Percentiles rank a stretch among this genome's conserved stretches.
Evolutionary conservation across 1,140 invertebrate species (phyloP).

Genomic region (Panagrolaimus sp.): DNA sequence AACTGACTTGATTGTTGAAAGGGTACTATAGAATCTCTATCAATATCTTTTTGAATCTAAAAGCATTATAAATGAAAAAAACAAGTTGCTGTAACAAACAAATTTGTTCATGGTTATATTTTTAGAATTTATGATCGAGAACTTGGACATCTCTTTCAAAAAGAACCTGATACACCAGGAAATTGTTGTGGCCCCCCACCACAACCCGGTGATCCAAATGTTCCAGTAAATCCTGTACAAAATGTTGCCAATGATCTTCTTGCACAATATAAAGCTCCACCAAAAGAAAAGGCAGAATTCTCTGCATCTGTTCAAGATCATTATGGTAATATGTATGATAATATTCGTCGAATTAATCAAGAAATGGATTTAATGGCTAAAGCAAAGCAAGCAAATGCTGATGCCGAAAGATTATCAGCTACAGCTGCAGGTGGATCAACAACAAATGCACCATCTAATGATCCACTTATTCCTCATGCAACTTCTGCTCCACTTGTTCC

Average conservation of each 20-base stretch:
- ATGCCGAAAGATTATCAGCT: not conserved
- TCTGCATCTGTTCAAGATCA: slow-evolving; percentile 20
- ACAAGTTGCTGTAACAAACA: too few relatives aligned
- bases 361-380: slow-evolving; percentile 20
- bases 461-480: too few relatives aligned
- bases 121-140: slow-evolving; percentile 1
- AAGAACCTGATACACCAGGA: slow-evolving; percentile 15
- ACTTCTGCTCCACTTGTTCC: too few relatives aligned
- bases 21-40: too few relatives aligned
- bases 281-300: slow-evolving; percentile 9
- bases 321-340: slow-evolving; percentile 24
- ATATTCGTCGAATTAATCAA: slow-evolving; percentile 21
- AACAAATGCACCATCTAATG: too few relatives aligned
- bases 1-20: too few relatives aligned
- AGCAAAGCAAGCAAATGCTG: slow-evolving; percentile 20
- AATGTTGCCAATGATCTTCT: slow-evolving; percentile 21
- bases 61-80: too few relatives aligned
- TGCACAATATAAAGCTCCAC: not conserved
- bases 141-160: slow-evolving; percentile 12
- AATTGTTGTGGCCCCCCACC: slow-evolving; percentile 14
- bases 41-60: too few relatives aligned
- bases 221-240: not conserved
- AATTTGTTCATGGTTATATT: not conserved
- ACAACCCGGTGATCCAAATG: not conserved
- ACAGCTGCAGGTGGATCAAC: too few relatives aligned